These are phyloP conservation scores for Sciurus carolinensis DNA, from an alignment of 2,797 vertebrate species.

Conservation along the genomic window DNA sequence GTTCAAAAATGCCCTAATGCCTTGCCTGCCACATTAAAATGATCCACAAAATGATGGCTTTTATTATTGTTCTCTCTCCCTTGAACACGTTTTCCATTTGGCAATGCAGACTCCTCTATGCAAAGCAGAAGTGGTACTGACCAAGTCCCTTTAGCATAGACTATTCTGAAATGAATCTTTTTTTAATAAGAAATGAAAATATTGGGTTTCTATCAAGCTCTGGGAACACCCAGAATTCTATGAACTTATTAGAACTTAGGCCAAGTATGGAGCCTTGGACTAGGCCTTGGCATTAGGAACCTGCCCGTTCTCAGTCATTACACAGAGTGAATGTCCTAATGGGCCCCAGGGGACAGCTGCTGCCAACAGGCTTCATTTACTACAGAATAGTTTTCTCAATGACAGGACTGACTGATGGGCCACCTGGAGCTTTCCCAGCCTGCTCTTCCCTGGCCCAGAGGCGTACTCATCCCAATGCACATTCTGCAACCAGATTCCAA, in stretches of 20 bases:
- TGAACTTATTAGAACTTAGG: conserved; percentile 10
- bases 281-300: not conserved
- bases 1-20: not conserved
- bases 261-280: not conserved
- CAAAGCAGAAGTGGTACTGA: not conserved
- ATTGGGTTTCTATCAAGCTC: conserved; percentile 35
- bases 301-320: not conserved
- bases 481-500: not conserved
- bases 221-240: conserved; percentile 61
- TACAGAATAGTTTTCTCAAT: not conserved
- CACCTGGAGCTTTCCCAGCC: not conserved
- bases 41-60: not conserved
- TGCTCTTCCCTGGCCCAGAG: not conserved
- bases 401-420: not conserved
- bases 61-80: not conserved
- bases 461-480: not conserved
- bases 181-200: conserved; percentile 63
- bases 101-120: not conserved
- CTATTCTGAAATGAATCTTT: conserved; percentile 50
- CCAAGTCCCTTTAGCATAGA: not conserved
- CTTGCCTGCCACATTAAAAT: not conserved
- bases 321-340: not conserved
- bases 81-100: not conserved
- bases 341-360: not conserved
- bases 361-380: not conserved